Percentiles rank a stretch among this genome's conserved stretches.
Evolutionary conservation across 2,797 vertebrate species (phyloP).

Genomic region (Chaunax sp.): DNA sequence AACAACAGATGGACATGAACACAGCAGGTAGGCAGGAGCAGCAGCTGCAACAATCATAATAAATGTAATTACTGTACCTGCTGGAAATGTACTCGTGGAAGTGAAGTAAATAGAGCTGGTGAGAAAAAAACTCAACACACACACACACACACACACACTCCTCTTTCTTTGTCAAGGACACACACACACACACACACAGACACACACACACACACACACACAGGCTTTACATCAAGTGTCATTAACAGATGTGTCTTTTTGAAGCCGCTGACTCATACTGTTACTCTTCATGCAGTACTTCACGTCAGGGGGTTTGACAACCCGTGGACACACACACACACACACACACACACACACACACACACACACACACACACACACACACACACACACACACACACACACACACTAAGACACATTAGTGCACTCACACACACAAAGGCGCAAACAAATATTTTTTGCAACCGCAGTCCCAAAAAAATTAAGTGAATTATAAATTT

Average conservation of each 20-base stretch:
- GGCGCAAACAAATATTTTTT: neutral
- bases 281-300: constrained; percentile 36
- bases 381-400: neutral
- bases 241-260: constrained; percentile 45
- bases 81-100: constrained; percentile 5
- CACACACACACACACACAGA: constrained; percentile 1
- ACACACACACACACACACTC: neutral
- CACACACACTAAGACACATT: neutral
- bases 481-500: constrained; percentile 18
- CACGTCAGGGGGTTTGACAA: constrained; percentile 20
- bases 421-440: neutral
- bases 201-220: constrained; percentile 10
- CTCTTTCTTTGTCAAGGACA: neutral
- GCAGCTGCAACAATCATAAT: no score
- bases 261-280: constrained; percentile 50
- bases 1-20: no score
- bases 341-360: constrained; percentile 5
- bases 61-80: neutral
- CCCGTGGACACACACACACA: constrained; percentile 11
- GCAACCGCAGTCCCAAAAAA: constrained; percentile 25
- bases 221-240: constrained; percentile 29
- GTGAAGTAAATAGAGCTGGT: neutral
- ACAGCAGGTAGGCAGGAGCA: no score
- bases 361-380: neutral
- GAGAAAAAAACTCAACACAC: neutral